Percentiles rank a stretch among this genome's conserved stretches.
Evolutionary conservation across 2,113 vertebrate species (phyloP).

Genomic region (Cyanistes caeruleus): DNA sequence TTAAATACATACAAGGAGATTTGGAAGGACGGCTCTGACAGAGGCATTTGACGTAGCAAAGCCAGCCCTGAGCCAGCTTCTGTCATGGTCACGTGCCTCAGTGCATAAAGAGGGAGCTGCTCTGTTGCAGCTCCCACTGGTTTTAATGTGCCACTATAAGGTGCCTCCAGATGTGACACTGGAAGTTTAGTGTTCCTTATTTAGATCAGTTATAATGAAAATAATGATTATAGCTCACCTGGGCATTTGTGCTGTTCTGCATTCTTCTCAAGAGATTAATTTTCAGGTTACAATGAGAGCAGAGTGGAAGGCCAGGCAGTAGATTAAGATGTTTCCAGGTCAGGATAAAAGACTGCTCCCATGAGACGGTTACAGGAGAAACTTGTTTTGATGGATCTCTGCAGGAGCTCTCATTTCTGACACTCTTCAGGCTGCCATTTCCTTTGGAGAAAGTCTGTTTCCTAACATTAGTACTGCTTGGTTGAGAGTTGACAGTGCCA

Average conservation of each 20-base stretch:
- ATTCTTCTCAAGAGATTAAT: neutral
- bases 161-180: neutral
- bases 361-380: neutral
- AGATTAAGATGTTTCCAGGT: conserved; percentile 2
- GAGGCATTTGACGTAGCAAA: neutral
- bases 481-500: neutral
- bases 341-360: neutral
- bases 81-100: neutral
- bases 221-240: neutral
- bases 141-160: neutral
- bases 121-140: neutral
- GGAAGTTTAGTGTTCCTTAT: neutral
- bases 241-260: neutral
- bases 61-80: neutral
- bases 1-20: conserved; percentile 31
- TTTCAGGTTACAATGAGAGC: neutral
- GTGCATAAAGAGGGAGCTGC: neutral
- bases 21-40: neutral
- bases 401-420: conserved; percentile 41
- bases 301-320: neutral
- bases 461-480: conserved; percentile 2
- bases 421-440: conserved; percentile 4
- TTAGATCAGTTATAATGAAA: neutral
- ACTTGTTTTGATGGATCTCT: conserved; percentile 47
- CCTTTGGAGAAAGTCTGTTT: conserved; percentile 45